A percentile compares a stretch with the other conserved stretches of the same genome.
Evolutionary conservation across 2,888 invertebrate species (phyloP).

Genomic region (Cheilosia pagana): DNA sequence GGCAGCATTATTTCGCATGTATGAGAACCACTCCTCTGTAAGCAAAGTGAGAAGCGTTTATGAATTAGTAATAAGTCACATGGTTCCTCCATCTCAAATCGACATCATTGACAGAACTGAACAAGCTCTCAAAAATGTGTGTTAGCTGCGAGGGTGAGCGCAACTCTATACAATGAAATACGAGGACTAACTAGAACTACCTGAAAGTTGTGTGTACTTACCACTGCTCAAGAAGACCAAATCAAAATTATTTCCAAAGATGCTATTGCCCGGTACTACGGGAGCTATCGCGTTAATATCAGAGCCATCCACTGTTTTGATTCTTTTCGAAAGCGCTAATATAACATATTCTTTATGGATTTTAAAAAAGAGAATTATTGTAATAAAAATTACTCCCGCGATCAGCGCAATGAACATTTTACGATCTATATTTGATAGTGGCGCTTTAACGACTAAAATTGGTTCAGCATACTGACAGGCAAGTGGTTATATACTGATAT

Average conservation of each 20-base stretch:
- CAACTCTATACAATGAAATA: no score
- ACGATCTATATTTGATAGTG: not conserved
- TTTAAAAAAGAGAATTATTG: slow-evolving; percentile 13
- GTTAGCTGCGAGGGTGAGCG: no score
- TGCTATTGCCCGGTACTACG: no score
- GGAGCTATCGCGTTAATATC: no score
- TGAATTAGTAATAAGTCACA: no score
- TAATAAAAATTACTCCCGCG: slow-evolving; percentile 12
- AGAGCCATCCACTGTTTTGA: no score
- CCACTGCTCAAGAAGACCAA: slow-evolving; percentile 76
- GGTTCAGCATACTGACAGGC: no score
- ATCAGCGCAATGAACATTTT: slow-evolving; percentile 6
- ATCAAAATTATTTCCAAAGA: no score
- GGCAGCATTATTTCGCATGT: no score
- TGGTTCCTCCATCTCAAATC: slow-evolving; percentile 60
- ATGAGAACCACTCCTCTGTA: no score
- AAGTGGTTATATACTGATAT: no score
- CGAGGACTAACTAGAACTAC: slow-evolving; percentile 77
- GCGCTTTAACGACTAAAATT: not conserved
- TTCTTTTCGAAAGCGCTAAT: slow-evolving; percentile 71
- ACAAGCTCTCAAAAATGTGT: slow-evolving; percentile 74
- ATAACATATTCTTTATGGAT: slow-evolving; percentile 19
- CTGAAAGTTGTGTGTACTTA: slow-evolving; percentile 72
- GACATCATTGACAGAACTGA: slow-evolving; percentile 72
- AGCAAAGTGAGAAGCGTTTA: no score